Percentiles rank a stretch among this genome's conserved stretches.
Conservation (phyloP, 2,888 invertebrate species). For the Abscondita cerata region DNA sequence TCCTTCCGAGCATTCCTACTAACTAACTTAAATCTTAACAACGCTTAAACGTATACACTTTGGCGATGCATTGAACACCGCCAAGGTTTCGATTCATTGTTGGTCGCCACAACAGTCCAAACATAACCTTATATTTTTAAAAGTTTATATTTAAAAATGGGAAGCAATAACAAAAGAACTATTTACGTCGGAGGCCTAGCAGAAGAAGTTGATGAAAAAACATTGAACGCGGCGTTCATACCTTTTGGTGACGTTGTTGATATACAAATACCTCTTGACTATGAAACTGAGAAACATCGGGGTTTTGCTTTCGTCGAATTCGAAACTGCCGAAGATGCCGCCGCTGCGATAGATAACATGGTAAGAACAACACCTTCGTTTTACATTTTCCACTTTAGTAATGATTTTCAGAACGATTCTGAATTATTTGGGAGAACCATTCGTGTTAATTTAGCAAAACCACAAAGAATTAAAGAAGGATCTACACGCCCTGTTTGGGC, state of each 20-base stretch:
- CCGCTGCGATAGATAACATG: slow-evolving; percentile 99
- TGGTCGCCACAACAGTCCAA: too few relatives aligned
- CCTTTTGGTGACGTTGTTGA: slow-evolving; percentile 99
- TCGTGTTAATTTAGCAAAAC: slow-evolving; percentile 95
- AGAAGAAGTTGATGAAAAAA: slow-evolving; percentile 96
- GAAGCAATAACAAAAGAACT: slow-evolving; percentile 77
- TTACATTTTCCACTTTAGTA: not conserved
- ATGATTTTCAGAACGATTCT: slow-evolving; percentile 82
- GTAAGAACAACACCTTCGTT: slow-evolving; percentile 59
- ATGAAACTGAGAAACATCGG: slow-evolving; percentile 95
- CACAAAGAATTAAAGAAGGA: slow-evolving; percentile 95
- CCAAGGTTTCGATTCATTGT: too few relatives aligned
- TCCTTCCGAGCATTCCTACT: too few relatives aligned
- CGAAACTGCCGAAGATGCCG: slow-evolving; percentile 97
- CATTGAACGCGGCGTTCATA: slow-evolving; percentile 95
- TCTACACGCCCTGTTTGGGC: slow-evolving; percentile 97
- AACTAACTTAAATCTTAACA: too few relatives aligned
- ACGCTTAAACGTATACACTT: too few relatives aligned
- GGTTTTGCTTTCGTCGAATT: slow-evolving; percentile 99
- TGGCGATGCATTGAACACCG: too few relatives aligned
- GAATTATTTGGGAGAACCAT: slow-evolving; percentile 97
- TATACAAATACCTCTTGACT: slow-evolving; percentile 97
- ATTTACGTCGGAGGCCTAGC: slow-evolving; percentile 88
- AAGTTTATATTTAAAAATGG: slow-evolving; percentile 48
- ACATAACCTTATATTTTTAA: too few relatives aligned